Base-by-base conservation (phyloP, 1,140 invertebrate genomes). In the Conus ventricosus region DNA sequence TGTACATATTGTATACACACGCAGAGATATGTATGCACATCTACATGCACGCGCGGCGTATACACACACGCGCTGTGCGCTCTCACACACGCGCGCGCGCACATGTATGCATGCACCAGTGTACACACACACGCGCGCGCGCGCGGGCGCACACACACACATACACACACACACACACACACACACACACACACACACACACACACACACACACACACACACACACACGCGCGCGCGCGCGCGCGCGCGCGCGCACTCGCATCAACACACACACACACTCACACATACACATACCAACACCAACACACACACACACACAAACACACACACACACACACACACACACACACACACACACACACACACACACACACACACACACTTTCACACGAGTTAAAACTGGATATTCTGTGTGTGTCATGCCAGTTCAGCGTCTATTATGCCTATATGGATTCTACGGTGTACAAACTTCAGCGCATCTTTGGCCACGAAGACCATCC, bases 101-200 rank as follows among this genome's bases (percentile, higher is more conserved):
- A 8, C 6, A 75, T 20, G 25, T 20, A 75, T 25, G 23, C 71
- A 75, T 20, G 23, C 71, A 75, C 71, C 7, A 3, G 57, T 15
- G 57, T 60, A 13, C 20, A 23, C 71, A 75, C 71, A 75, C 6
- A 75, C 71, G 7, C 71, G 23, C 11, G 23, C 11, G 23, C 71
- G 20, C 71, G 7, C 71, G 23, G 20, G 23, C 71, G 23, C 76
- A 39, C 76, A 78, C 76, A 39, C 76, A 78, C 76, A 39, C 39
- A 39, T 2, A 10, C 25, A 51, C 39, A 78, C 39, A 78, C 25
- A 78, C 11, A 39, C 25, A 39, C 27, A 76, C 71, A 76, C 71
- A 76, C 71, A 76, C 71, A 76, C 71, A 76, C 71, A 76, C 71
- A 76, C 71, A 76, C 71, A 76, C 71, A 76, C 71, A 76, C n/a